A percentile compares a stretch with the other conserved stretches of the same genome.
phyloP scores from a whole-genome alignment of 2,797 vertebrate genomes.

The Nannoperca obscura region DNA sequence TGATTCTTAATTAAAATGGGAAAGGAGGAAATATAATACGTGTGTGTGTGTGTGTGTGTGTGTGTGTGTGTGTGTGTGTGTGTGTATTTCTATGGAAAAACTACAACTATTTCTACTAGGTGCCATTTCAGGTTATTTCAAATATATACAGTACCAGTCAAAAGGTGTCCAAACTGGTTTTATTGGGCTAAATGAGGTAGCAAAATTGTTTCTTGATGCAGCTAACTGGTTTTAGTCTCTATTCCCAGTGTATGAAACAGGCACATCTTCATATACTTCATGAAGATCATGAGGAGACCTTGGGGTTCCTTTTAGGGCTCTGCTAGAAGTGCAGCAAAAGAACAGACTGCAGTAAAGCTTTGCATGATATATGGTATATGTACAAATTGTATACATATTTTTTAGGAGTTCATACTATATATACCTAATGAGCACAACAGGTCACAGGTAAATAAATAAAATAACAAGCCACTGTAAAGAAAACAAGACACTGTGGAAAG shows the following conservation, averaged over 20 bases:
- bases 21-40: background rate
- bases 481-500: slow-evolving; percentile 42
- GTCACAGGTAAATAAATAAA: slow-evolving; percentile 24
- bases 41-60: no score
- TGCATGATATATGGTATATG: background rate
- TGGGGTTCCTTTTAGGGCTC: background rate
- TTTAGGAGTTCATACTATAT: background rate
- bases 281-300: background rate
- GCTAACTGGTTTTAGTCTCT: background rate
- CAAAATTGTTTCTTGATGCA: background rate
- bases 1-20: background rate
- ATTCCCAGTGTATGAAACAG: background rate
- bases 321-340: background rate
- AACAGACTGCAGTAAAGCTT: background rate
- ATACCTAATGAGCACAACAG: slow-evolving; percentile 6
- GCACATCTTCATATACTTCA: background rate
- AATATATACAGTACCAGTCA: no score
- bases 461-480: slow-evolving; percentile 15
- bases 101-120: no score
- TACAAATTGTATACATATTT: background rate
- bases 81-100: no score
- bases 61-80: no score
- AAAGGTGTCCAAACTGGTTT: no score
- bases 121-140: no score
- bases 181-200: background rate